Base-by-base conservation (phyloP, 2,888 invertebrate species). In the Drosophila stalkeri region DNA sequence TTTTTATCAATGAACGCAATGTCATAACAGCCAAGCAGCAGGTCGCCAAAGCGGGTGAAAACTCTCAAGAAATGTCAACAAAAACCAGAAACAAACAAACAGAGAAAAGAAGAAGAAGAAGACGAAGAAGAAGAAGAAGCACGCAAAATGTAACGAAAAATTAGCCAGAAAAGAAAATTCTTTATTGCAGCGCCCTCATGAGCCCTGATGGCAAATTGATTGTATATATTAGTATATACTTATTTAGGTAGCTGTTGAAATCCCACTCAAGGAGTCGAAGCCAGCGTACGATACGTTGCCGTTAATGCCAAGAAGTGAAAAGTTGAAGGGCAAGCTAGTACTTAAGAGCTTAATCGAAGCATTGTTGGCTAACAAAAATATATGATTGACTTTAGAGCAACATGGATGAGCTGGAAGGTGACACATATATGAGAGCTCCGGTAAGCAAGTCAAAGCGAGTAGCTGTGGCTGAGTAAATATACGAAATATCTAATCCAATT, bases 51-150 rank as follows among this genome's bases (percentile, higher is more conserved):
- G n/a, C 23, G 35, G 60, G 20, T 12, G 60, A 31, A 27, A 60
- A 55, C 33, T 46, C 51, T 47, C 49, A 46, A 31, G 23, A 65
- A 75, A 80, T 70, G 68, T 68, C 68, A 75, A 74, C 67, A 72
- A 54, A 63, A 64, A 39, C 23, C 55, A 18, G 37, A 47, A 51
- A 18, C 49, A 49, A 49, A 49, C 49, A 49, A 49, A 46, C 46
- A 35, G 23, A 12, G 11, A 9, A n/a, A 47, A 20, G 9, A 12
- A 31, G 56, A 61, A 16, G 11, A 16, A 14, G 23, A 35, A 44
- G 2, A 12, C n/a, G n/a, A n/a, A n/a, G n/a, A 23, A 63, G 52
- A 71, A 72, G 3, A 41, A 31, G 20, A 20, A 52, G 5, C 16
- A 52, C 9, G 6, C 6, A 57, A 55, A 55, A 55, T 55, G n/a